Evolutionary conservation across 2,113 vertebrate genomes (phyloP), one percentile per base, ranked within the genome.

Genomic region (Ictidomys tridecemlineatus): DNA sequence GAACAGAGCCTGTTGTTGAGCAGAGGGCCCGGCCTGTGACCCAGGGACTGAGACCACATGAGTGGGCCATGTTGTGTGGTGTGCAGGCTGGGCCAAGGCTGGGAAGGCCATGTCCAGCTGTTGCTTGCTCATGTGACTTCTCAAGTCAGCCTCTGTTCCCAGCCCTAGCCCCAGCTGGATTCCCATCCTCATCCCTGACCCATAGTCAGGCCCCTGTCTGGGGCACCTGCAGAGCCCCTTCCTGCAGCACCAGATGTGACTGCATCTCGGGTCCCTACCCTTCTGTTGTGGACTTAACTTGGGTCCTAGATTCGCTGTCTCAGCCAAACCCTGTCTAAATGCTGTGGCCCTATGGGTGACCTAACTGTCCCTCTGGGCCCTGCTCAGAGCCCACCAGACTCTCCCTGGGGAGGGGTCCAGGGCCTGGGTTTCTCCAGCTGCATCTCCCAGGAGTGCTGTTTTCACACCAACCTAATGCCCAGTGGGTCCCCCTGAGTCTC

Each of bases 31-130:
- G 2, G 1, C 18, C 74, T 39, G 26, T 5, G 5, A 65, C 18
- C 45, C 3, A 56, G 63, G 30, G 1, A 7, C 58, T 0, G 1
- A n/a, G n/a, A 26, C 32, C 0, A 0, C 26, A n/a, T 9, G 0
- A 1, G 51, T 17, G 48, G 10, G 28, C 12, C 1, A 7, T 8
- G 48, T 16, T 18, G 48, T 45, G 56, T 12, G 20, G 24, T 32
- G 5, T 5, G 24, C 32, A 4, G 39, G 69, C 51, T 14, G 34
- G 76, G 42, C 28, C 17, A 37, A 26, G 56, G 14, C 37, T 1
- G 1, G 6, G 24, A 48, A 76, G 45, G 26, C 17, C 18, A 1
- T 4, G 2, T 20, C 28, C 17, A 0, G 6, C 26, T 34, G 22
- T 16, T 34, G n/a, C 42, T 39, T 69, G 67, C 28, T 74, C 8